Base-by-base conservation (phyloP, 2,888 invertebrate species). In the Bellardia bayeri region DNA sequence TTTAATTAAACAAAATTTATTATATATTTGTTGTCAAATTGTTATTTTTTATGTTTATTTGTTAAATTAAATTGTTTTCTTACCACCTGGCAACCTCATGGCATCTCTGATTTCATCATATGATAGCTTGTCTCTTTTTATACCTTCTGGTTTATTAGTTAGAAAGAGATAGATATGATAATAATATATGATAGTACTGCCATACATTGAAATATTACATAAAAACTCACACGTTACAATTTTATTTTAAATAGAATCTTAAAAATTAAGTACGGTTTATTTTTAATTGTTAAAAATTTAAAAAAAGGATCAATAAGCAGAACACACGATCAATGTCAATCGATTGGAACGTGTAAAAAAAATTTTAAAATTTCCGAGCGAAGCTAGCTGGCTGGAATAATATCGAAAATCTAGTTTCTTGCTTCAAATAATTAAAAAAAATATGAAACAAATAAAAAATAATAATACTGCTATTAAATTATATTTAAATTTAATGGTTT, bases 191-290 rank as follows among this genome's bases (percentile, higher is more conserved):
- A 13, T 4, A 45, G 45, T 4, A 14, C 9, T 74, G 58, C 72
- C 72, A 58, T 30, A 74, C 14, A n/a, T 42, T 23, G 8, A 11
- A 14, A 0, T 8, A 5, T 74, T 58, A 30, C n/a, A 45, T 42
- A 74, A 69, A 69, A 74, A 14, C 14, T 58, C 58, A 74, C 72
- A 74, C 72, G 71, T 72, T 72, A 74, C 30, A 58, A 16, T 49
- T 74, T 58, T 8, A 42, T 74, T 74, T 42, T 40, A 23, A 72
- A 74, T 72, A n/a, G 9, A 51, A 33, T 30, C 30, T 11, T 6
- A 13, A n/a, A 64, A 64, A 64, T 30, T 4, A 61, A 14, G 11
- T 64, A 16, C 16, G 23, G 23, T 66, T 66, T 16, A 16, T 16
- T 45, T 66, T 16, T 9, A 30, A 61, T 16, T 16, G 9, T 40